phyloP scores from a whole-genome alignment of 2,888 invertebrate species.

The Acanthoscelides obtectus region DNA sequence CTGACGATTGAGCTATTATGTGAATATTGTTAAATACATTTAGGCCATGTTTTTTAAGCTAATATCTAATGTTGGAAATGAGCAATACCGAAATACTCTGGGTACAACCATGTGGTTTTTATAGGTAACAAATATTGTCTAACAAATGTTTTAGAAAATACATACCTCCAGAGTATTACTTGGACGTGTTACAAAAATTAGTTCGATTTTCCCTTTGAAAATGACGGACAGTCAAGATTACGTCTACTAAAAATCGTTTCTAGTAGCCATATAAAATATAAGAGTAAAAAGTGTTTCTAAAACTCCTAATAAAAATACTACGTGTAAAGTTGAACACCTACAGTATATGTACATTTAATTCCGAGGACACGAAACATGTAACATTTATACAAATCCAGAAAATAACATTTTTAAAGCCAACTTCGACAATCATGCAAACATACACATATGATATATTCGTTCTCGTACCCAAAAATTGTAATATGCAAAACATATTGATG shows the following conservation, averaged over 20 bases:
- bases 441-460: not conserved
- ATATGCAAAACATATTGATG: no score
- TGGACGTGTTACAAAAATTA: not conserved
- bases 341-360: not conserved
- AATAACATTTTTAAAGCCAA: not conserved
- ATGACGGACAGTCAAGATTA: not conserved
- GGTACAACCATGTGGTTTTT: not conserved
- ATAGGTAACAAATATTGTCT: not conserved
- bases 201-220: not conserved
- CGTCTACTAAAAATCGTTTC: not conserved
- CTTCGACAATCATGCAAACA: not conserved
- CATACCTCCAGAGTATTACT: not conserved
- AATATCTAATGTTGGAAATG: not conserved
- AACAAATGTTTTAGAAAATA: not conserved
- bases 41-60: not conserved
- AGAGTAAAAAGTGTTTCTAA: not conserved
- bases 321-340: not conserved
- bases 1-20: not conserved
- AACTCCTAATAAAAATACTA: not conserved
- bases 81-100: not conserved
- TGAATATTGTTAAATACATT: not conserved
- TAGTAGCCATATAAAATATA: not conserved
- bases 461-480: not conserved
- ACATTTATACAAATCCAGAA: no score
- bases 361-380: not conserved